Evolutionary conservation across 2,888 invertebrate species (phyloP).

Genomic region (Esperia sulphurella): DNA sequence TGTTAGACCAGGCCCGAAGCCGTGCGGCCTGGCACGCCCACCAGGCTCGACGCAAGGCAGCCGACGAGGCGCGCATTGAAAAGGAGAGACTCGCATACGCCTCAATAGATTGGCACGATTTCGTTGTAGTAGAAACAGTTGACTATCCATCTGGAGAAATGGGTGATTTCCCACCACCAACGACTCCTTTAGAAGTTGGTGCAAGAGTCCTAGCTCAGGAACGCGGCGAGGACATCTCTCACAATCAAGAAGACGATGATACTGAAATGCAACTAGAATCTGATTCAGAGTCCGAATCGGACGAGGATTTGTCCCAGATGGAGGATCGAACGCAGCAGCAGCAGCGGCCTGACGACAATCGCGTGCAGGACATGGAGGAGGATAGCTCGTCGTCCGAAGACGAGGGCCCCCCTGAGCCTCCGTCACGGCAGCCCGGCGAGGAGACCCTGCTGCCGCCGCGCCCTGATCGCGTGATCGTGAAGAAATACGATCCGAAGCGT

Average conservation of each 20-base stretch:
- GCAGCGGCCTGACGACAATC: conserved; percentile 61
- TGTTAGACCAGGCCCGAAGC: conserved; percentile 93
- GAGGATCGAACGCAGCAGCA: conserved; percentile 78
- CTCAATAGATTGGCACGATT: conserved; percentile 99
- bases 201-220: conserved; percentile 93
- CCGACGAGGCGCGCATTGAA: conserved; percentile 97
- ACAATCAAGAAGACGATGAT: conserved; percentile 80
- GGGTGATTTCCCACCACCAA: conserved; percentile 97
- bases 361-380: conserved; percentile 95
- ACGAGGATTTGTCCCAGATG: conserved; percentile 81
- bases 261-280: conserved; percentile 95
- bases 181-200: conserved; percentile 97
- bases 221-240: conserved; percentile 83
- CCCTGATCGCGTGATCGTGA: conserved; percentile 95
- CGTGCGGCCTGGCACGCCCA: conserved; percentile 98
- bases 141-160: conserved; percentile 98
- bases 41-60: conserved; percentile 94
- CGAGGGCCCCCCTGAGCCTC: conserved; percentile 53
- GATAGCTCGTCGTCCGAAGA: conserved; percentile 84
- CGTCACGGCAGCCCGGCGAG: conserved; percentile 35
- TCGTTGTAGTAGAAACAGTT: conserved; percentile 99
- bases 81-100: conserved; percentile 97
- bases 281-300: conserved; percentile 82
- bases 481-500: conserved; percentile 96
- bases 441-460: conserved; percentile 90